Evolutionary conservation across 1,140 invertebrate genomes (phyloP), one percentile per base, ranked within the genome.

Genomic region (Diploscapter pachys): DNA sequence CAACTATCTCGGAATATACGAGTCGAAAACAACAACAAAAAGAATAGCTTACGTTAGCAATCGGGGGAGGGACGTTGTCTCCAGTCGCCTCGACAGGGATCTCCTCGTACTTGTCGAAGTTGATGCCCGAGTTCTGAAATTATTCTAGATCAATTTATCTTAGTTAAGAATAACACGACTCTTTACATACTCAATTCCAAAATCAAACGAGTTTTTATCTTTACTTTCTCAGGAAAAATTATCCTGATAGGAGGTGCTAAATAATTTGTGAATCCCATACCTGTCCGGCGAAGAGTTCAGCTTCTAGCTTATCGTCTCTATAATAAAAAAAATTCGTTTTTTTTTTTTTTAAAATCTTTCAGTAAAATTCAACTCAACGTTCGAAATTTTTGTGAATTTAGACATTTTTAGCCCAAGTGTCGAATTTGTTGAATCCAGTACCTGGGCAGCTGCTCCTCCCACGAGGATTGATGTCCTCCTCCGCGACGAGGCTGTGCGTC

Each of bases 91-190:
- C 95, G 86, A 99, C 96, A 82, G 96, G 96, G 87, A 99, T 99
- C 90, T 98, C 95, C 90, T 99, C 96, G 88, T 99, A 99, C 89
- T 98, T 97, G 89, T 95, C 95, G 90, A 99, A 99, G 88, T 99
- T 99, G 88, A 99, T 99, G 73, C 97, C 97, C 76, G 91, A 79
- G 70, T 76, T 72, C 31, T 31, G 31, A 31, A 31, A 31, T 31
- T 31, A 82, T 85, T 75, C 82, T 81, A 9, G 76, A 80, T 62
- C 74, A 56, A 66, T 84, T 84, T 51, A 83, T 53, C 83, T 5
- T 77, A 63, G 63, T 82, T 83, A 50, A 82, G 68, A 73, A 54
- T 68, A 13, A 53, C 49, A 75, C 83, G 82, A 49, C 65, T 72
- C n/a, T 82, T 82, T 3, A 73, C 81, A 55, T 80, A 59, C 50